Conservation (phyloP, 1,140 invertebrate species). For the Zophobas atratus region DNA sequence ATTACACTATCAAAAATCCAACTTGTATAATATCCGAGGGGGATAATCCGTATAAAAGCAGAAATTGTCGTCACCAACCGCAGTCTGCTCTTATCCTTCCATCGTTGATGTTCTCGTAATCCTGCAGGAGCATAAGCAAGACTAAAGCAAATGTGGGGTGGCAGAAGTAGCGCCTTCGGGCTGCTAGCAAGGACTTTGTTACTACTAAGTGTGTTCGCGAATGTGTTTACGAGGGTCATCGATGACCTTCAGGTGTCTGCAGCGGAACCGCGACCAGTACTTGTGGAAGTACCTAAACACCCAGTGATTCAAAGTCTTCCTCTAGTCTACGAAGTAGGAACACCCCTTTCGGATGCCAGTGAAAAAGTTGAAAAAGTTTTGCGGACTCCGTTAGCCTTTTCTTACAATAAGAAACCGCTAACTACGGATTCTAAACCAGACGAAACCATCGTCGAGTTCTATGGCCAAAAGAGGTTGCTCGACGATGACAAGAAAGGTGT, state of each 20-base stretch:
- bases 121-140: neutral
- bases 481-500: neutral
- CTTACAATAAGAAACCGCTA: slow-evolving; percentile 55
- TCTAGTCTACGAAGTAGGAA: slow-evolving; percentile 41
- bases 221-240: slow-evolving; percentile 17
- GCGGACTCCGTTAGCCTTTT: slow-evolving; percentile 56
- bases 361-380: slow-evolving; percentile 60
- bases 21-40: slow-evolving; percentile 33
- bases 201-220: slow-evolving; percentile 12
- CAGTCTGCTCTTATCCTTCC: neutral
- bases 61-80: slow-evolving; percentile 2
- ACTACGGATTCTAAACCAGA: slow-evolving; percentile 2
- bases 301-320: slow-evolving; percentile 47
- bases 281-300: slow-evolving; percentile 51
- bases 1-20: slow-evolving; percentile 27
- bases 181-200: slow-evolving; percentile 27
- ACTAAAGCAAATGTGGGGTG: slow-evolving; percentile 17
- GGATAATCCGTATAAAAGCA: slow-evolving; percentile 29
- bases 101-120: slow-evolving; percentile 6
- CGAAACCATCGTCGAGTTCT: slow-evolving; percentile 30
- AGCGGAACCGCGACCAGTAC: slow-evolving; percentile 57
- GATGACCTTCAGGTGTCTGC: slow-evolving; percentile 54
- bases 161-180: neutral
- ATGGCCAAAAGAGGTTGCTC: neutral
- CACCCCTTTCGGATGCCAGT: slow-evolving; percentile 53